A percentile compares a stretch with the other conserved stretches of the same genome.
Evolutionary conservation across 2,888 invertebrate genomes (phyloP).

Genomic region (Nowickia ferox): DNA sequence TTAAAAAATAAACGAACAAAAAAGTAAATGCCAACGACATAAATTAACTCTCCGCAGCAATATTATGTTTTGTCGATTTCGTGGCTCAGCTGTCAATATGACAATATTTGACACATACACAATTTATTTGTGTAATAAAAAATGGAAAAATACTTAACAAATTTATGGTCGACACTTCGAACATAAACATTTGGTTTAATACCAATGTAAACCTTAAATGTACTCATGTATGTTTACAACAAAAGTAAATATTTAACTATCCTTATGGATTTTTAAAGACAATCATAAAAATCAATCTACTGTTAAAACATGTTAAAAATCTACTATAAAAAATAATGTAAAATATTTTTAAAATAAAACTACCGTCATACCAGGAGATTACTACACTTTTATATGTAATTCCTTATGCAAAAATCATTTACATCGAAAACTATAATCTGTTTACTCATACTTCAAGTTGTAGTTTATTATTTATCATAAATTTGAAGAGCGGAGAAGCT

Average conservation of each 20-base stretch:
- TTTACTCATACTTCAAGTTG: constrained; percentile 15
- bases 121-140: constrained; percentile 55
- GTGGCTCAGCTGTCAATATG: constrained; percentile 55
- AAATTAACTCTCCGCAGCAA: constrained; percentile 43
- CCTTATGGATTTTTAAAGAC: constrained; percentile 1
- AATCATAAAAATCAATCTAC: constrained; percentile 17
- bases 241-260: constrained; percentile 47
- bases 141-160: constrained; percentile 41
- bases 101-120: constrained; percentile 59
- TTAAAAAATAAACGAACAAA: constrained; percentile 41
- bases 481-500: constrained; percentile 10
- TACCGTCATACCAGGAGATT: background rate
- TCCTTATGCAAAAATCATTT: background rate
- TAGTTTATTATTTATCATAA: constrained; percentile 28
- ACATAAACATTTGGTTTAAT: constrained; percentile 35
- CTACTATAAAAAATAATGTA: background rate
- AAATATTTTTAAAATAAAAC: background rate
- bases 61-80: constrained; percentile 33
- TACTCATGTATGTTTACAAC: background rate
- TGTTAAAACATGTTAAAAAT: background rate
- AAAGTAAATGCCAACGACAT: constrained; percentile 44
- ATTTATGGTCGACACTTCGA: constrained; percentile 29
- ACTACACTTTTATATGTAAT: background rate
- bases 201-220: constrained; percentile 1
- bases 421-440: background rate